Base-by-base conservation (phyloP, 2,113 vertebrate genomes). In the Onychostruthus taczanowskii region DNA sequence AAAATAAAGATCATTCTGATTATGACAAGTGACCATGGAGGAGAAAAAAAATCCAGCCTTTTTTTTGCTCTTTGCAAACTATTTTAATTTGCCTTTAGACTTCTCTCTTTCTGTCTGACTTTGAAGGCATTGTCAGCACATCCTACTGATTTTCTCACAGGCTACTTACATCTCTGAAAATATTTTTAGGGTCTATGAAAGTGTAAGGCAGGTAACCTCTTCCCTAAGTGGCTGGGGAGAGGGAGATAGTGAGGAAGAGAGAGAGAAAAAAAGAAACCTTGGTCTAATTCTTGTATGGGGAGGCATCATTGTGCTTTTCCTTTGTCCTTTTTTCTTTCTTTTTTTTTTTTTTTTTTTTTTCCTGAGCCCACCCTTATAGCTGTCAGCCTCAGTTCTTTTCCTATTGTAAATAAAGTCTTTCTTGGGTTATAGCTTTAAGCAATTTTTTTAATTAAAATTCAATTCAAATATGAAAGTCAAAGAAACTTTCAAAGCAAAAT, bases 401-500 rank as follows among this genome's bases (percentile, higher is more conserved):
- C 79, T 95, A 68, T 92, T 64, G 80, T 95, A 97, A 98, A 95
- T 94, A 91, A 96, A 82, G 75, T 55, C 93, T 97, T 94, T 92
- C 90, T 97, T 79, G 85, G 35, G 47, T 85, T 84, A 97, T 85
- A 94, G 86, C 70, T 94, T 92, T 89, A 84, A 91, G 93, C 79
- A 47, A 49, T 78, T 78, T 96, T 92, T 96, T 92, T 63, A 94
- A 96, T 93, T 90, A 94, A 96, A 96, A 97, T 94, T 95, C 96
- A 94, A 93, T 89, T 96, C 92, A 87, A 77, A 94, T 95, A 93
- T 94, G 96, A 94, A 96, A 91, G 89, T 80, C 84, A 94, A 95
- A 97, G 95, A 94, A 95, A 95, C 93, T 96, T 97, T 91, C 86
- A 74, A 96, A 93, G 88, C 72, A 94, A 93, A 95, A 89, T 95